phyloP scores from a whole-genome alignment of 2,113 vertebrate genomes.

The Mugil cephalus region DNA sequence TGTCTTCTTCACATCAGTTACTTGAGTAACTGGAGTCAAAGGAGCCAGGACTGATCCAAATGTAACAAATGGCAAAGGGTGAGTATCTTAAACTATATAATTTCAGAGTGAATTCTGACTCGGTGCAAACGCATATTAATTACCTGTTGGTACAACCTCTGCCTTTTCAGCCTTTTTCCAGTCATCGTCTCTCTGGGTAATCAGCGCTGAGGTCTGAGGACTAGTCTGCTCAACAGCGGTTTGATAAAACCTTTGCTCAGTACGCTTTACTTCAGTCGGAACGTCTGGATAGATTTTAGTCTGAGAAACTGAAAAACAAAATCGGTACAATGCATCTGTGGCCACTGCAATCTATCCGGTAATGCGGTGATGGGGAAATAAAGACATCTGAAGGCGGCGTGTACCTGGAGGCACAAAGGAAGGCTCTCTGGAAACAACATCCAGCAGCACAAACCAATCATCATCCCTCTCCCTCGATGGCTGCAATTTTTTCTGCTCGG shows the following conservation, averaged over 20 bases:
- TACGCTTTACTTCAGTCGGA: slow-evolving; percentile 31
- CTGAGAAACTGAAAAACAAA: slow-evolving; percentile 50
- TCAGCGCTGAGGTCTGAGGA: slow-evolving; percentile 26
- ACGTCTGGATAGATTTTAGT: slow-evolving; percentile 32
- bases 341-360: background rate
- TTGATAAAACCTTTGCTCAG: slow-evolving; percentile 16
- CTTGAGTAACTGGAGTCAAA: slow-evolving; percentile 48
- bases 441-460: slow-evolving; percentile 72
- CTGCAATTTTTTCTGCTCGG: slow-evolving; percentile 35
- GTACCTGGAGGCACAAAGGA: slow-evolving; percentile 67
- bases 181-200: slow-evolving; percentile 54
- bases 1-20: slow-evolving; percentile 32
- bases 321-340: background rate
- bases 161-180: no score
- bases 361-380: background rate
- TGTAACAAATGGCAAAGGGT: no score
- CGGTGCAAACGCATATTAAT: background rate
- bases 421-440: slow-evolving; percentile 56
- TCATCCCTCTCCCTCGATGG: slow-evolving; percentile 59
- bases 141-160: slow-evolving; percentile 58
- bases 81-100: background rate
- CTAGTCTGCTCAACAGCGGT: slow-evolving; percentile 37
- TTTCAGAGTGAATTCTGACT: background rate
- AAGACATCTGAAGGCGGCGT: background rate
- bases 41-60: background rate